Percentiles rank a stretch among this genome's conserved stretches.
Evolutionary conservation across 2,797 vertebrate genomes (phyloP).

Genomic region (Oryzias sinensis): DNA sequence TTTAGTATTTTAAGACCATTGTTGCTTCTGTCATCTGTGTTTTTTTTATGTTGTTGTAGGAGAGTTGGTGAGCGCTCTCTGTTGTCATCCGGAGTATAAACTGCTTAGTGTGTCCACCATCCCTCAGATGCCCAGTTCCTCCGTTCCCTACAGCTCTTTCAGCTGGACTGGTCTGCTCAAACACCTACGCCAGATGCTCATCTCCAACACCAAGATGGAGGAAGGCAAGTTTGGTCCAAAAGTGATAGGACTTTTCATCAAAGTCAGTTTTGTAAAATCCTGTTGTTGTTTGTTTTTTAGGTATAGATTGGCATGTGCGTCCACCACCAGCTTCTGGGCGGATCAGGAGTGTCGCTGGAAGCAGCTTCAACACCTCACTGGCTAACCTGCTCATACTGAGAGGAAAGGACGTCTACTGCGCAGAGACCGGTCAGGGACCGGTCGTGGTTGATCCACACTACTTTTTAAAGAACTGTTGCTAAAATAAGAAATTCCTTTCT

Average conservation of each 20-base stretch:
- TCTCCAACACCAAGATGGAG: constrained; percentile 92
- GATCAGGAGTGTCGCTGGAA: constrained; percentile 41
- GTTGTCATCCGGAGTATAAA: constrained; percentile 93
- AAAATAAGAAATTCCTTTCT: not conserved
- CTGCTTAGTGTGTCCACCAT: constrained; percentile 86
- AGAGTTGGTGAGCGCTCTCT: constrained; percentile 84
- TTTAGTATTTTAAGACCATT: too few species aligned
- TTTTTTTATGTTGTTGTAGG: constrained; percentile 70
- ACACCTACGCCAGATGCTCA: constrained; percentile 95
- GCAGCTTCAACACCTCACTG: constrained; percentile 86
- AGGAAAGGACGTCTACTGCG: constrained; percentile 84
- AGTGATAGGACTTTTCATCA: not conserved
- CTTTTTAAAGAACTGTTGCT: too few species aligned
- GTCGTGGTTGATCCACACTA: too few species aligned
- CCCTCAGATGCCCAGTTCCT: constrained; percentile 88
- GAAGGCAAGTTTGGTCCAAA: constrained; percentile 78
- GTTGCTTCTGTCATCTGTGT: too few species aligned
- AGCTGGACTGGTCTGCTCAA: constrained; percentile 90
- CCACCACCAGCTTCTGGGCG: constrained; percentile 60
- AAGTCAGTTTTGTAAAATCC: not conserved
- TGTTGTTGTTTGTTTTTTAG: constrained; percentile 55
- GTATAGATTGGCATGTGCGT: constrained; percentile 89
- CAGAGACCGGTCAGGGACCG: constrained; percentile 79
- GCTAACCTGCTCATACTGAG: constrained; percentile 91
- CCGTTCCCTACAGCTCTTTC: constrained; percentile 87